Evolutionary conservation across 2,797 vertebrate species (phyloP).

Genomic region (Gambusia yucatana): DNA sequence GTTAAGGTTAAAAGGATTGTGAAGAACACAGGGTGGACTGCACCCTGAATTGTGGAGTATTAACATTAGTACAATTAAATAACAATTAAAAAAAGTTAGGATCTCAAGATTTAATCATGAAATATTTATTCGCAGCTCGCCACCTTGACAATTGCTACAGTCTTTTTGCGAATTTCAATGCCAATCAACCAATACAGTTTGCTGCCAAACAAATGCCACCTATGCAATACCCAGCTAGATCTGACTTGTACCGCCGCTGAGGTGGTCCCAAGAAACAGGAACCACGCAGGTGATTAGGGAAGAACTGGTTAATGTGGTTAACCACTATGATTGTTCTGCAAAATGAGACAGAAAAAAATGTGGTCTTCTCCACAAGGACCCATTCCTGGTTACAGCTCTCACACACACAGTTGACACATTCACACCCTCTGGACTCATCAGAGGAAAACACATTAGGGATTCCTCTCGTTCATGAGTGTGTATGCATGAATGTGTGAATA

Average conservation of each 20-base stretch:
- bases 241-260: too few species aligned
- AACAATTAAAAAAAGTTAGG: too few species aligned
- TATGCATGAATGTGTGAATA: neutral
- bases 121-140: too few species aligned
- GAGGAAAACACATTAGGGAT: neutral
- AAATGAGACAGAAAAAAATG: slow-evolving; percentile 51
- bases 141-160: too few species aligned
- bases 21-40: neutral
- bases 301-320: neutral
- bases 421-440: slow-evolving; percentile 4
- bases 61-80: neutral
- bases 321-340: slow-evolving; percentile 47
- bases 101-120: too few species aligned
- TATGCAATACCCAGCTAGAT: too few species aligned
- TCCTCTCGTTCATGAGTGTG: slow-evolving; percentile 21
- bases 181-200: too few species aligned
- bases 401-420: neutral
- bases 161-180: too few species aligned
- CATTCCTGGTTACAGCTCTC: slow-evolving; percentile 61
- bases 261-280: slow-evolving; percentile 18
- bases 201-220: too few species aligned
- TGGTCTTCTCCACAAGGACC: slow-evolving; percentile 50
- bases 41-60: neutral
- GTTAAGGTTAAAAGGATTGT: neutral
- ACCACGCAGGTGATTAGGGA: too few species aligned